Base-by-base conservation (phyloP, 2,113 vertebrate species). In the Illadopsis cleaveri region DNA sequence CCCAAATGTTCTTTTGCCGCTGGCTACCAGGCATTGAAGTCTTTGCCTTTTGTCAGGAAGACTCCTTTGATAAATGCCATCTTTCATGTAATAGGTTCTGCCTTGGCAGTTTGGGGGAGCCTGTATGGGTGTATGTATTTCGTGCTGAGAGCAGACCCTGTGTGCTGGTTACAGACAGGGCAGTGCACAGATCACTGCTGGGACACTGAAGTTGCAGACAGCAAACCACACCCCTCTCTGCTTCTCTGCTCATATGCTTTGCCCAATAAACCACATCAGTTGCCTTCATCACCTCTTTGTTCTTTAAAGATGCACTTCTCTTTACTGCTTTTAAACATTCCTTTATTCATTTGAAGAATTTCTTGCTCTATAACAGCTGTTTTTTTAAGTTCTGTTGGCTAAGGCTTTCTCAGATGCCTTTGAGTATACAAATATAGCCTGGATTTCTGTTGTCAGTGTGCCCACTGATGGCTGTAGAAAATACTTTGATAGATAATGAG, bases 61-160 rank as follows among this genome's bases (percentile, higher is more conserved):
- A 9, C 4, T 2, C 13, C 12, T 15, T 57, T 58, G 12, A 10
- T n/a, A 69, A 69, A 38, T 51, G 31, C n/a, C 6, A 20, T 9
- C 10, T 79, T 37, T 19, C 18, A 2, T n/a, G 6, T 37, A 24
- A 9, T 10, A 28, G 28, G 20, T 35, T 42, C 6, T 53, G 24
- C 68, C 15, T 57, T 44, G 38, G 23, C 50, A 61, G 28, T 40
- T 30, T 16, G 37, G 73, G n/a, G 33, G 25, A 71, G 4, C 25
- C 15, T 72, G 9, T 33, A 2, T 0, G 3, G 47, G 19, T 4
- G 3, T 12, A 5, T 18, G 15, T 50, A 0, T 18, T 79, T 9
- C 23, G n/a, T 68, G 33, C 35, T 37, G 30, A 16, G 51, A 54
- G 35, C 0, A 0, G 30, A 47, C 14, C 30, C 40, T 57, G 0